Percentiles rank a stretch among this genome's conserved stretches.
Evolutionary conservation across 2,888 invertebrate species (phyloP).

Genomic region (Orchestes rusci): DNA sequence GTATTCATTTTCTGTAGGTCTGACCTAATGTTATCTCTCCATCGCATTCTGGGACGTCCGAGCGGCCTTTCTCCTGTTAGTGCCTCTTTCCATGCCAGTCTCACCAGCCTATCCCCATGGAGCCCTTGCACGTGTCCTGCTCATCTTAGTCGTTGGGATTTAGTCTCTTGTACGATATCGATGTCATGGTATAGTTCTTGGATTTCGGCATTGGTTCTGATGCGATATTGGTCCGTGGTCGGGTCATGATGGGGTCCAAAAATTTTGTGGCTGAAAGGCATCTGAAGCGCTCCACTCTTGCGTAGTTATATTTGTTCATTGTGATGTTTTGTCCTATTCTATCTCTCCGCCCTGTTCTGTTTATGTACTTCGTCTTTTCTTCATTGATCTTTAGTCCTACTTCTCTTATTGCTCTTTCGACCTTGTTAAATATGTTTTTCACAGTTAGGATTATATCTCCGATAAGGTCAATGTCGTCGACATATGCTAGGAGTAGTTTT

Average conservation of each 20-base stretch:
- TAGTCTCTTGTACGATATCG: too few relatives aligned
- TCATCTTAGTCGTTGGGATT: too few relatives aligned
- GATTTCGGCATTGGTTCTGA: slow-evolving; percentile 6
- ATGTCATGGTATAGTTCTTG: too few relatives aligned
- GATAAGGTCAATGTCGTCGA: slow-evolving; percentile 4
- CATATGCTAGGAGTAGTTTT: slow-evolving; percentile 2
- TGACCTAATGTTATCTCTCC: too few relatives aligned
- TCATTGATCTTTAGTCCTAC: too few relatives aligned
- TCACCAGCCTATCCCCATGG: too few relatives aligned
- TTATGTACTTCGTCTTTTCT: slow-evolving; percentile 3
- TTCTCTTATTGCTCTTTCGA: neutral
- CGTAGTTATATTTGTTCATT: too few relatives aligned
- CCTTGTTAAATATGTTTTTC: slow-evolving; percentile 4
- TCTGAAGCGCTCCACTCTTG: slow-evolving; percentile 4
- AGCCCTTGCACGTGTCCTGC: too few relatives aligned
- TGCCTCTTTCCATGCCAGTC: too few relatives aligned
- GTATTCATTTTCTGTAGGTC: too few relatives aligned
- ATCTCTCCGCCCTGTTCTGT: neutral
- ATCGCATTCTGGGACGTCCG: too few relatives aligned
- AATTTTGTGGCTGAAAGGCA: slow-evolving; percentile 6
- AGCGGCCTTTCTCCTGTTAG: too few relatives aligned
- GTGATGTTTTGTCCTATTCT: slow-evolving; percentile 5
- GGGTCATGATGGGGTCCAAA: slow-evolving; percentile 1
- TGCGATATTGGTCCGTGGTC: slow-evolving; percentile 4
- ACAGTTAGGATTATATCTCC: slow-evolving; percentile 1